phyloP scores from a whole-genome alignment of 2,797 vertebrate species.

The Steatocranus sp. region DNA sequence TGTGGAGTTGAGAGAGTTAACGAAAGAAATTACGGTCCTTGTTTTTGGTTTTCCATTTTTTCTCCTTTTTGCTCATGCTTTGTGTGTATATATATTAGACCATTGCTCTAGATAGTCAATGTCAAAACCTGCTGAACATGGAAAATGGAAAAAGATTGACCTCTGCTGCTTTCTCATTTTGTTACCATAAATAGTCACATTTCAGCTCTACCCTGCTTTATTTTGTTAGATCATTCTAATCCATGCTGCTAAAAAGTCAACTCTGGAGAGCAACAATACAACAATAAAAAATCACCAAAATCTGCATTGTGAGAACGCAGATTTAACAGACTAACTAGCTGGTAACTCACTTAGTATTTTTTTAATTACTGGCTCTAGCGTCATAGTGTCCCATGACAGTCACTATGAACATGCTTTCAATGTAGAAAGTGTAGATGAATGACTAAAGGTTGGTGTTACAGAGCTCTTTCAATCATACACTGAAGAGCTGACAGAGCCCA shows the following conservation, averaged over 20 bases:
- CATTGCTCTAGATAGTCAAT: not conserved
- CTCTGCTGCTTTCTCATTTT: not conserved
- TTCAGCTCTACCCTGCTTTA: not conserved
- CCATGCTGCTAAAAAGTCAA: not conserved
- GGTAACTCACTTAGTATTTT: slow-evolving; percentile 9
- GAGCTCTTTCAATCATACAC: not conserved
- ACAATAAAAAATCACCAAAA: not conserved
- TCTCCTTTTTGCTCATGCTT: not conserved
- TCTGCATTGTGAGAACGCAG: not conserved
- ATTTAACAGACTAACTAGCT: not conserved
- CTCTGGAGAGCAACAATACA: not conserved
- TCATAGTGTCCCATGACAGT: not conserved
- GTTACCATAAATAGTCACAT: not conserved
- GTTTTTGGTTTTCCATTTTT: not conserved
- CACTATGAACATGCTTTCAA: slow-evolving; percentile 2
- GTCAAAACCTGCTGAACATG: not conserved
- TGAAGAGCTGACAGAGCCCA: not conserved
- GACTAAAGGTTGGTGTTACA: not conserved
- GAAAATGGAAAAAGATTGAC: not conserved
- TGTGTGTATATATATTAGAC: not conserved
- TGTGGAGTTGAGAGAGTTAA: slow-evolving; percentile 16
- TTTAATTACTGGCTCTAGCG: not conserved
- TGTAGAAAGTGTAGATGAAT: not conserved
- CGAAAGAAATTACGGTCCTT: not conserved
- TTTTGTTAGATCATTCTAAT: not conserved